Base-by-base conservation (phyloP, 2,113 vertebrate genomes). In the Brachyhypopomus occidentalis region DNA sequence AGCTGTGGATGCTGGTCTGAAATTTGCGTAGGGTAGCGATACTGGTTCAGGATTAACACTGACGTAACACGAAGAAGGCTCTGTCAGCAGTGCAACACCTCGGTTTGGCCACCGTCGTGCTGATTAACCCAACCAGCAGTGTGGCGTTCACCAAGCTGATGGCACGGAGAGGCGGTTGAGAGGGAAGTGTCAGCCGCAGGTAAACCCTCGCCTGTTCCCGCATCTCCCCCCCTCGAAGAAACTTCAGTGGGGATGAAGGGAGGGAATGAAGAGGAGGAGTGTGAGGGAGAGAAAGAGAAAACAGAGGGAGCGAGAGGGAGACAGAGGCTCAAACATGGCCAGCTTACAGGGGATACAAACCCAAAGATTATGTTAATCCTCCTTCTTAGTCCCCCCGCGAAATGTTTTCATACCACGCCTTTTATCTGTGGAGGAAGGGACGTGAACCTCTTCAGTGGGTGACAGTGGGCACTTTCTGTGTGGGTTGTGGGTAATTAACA, bases 401-500 rank as follows among this genome's bases (percentile, higher is more conserved):
- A 98, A 97, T 98, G 98, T 98, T 98, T 98, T 98, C 95, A 97
- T 98, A 97, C 96, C 95, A 96, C 93, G 96, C 94, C 98, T 99
- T 99, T 99, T 97, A 98, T 99, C 96, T 97, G 94, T 94, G 95
- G 96, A 96, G 94, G 95, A 94, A 96, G 95, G 94, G 96, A 97
- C 96, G 96, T 95, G 95, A 97, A 96, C 96, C 97, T 98, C 97
- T 98, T 96, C 95, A 98, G 95, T 96, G 93, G 90, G 93, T 95
- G 97, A 96, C 97, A 97, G 96, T 85, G 92, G 96, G 95, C 95
- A 97, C 97, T 99, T 98, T 99, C 98, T 98, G 97, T 98, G 98
- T 98, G 97, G 96, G 96, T 98, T 98, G 96, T 98, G 96, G 94
- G 96, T 99, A 99, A 99, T 99, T 99, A 99, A 98, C 96, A 96